Conservation (phyloP, 64 coral and sea anemone species). For the Cladopsammia gracilis region DNA sequence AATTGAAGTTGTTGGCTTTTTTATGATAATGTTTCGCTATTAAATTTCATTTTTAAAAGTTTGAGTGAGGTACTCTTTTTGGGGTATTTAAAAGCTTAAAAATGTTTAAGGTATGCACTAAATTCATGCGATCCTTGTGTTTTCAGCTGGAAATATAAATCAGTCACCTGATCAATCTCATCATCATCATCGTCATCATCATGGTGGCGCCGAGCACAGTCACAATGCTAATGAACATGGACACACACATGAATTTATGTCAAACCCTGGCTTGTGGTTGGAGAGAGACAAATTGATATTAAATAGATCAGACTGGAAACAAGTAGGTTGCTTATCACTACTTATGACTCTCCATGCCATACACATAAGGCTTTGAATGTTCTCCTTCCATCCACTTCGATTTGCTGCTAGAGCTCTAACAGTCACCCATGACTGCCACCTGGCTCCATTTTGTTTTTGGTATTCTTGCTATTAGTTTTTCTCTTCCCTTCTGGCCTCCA, state of each 20-base stretch:
- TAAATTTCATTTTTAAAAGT: too few species aligned
- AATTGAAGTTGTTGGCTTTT: too few species aligned
- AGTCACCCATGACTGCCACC: too few species aligned
- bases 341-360: neutral
- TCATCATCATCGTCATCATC: neutral
- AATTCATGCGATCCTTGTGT: neutral
- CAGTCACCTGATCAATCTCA: slow-evolving; percentile 41
- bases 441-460: too few species aligned
- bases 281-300: slow-evolving; percentile 73
- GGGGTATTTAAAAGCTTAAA: neutral
- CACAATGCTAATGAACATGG: slow-evolving; percentile 63
- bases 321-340: slow-evolving; percentile 15
- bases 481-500: too few species aligned
- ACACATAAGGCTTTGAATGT: too few species aligned
- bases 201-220: too few species aligned
- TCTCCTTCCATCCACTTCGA: too few species aligned
- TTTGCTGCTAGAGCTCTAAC: too few species aligned
- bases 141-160: slow-evolving; percentile 65
- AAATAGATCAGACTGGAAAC: slow-evolving; percentile 73
- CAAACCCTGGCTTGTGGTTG: slow-evolving; percentile 74
- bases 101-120: neutral
- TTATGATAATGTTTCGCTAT: too few species aligned
- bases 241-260: slow-evolving; percentile 82
- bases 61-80: neutral
- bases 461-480: too few species aligned